phyloP scores from a whole-genome alignment of 1,140 invertebrate species.

The Bacillus rossius region DNA sequence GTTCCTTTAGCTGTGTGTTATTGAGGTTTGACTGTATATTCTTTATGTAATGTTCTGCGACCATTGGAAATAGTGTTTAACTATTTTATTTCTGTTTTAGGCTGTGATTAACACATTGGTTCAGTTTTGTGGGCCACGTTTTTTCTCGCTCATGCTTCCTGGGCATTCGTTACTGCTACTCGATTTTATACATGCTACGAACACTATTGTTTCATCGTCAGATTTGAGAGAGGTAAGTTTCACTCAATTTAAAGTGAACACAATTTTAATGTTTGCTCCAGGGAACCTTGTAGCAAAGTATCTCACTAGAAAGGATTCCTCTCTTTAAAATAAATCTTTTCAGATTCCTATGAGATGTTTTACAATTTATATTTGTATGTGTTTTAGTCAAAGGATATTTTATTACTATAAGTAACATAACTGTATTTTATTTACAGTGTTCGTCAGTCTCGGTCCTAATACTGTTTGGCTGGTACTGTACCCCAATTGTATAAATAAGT shows the following conservation, averaged over 20 bases:
- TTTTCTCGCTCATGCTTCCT: constrained; percentile 82
- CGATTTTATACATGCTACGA: constrained; percentile 88
- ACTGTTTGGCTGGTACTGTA: no score
- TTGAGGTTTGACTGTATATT: no score
- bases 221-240: constrained; percentile 65
- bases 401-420: no score
- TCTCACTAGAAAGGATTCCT: no score
- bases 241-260: not conserved
- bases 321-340: not conserved
- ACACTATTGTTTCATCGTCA: constrained; percentile 73
- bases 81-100: constrained; percentile 35
- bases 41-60: not conserved
- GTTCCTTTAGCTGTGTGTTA: no score
- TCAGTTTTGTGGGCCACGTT: constrained; percentile 68
- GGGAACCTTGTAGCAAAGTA: no score
- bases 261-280: not conserved
- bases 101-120: constrained; percentile 60
- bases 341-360: not conserved
- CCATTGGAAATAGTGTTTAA: not conserved
- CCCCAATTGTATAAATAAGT: no score
- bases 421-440: no score
- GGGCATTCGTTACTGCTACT: constrained; percentile 82
- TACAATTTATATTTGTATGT: no score
- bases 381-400: no score
- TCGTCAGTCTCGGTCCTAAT: no score